These are phyloP conservation scores for Ennomos quercinarius DNA, from an alignment of 2,888 invertebrate genomes.

Conservation along the genomic window DNA sequence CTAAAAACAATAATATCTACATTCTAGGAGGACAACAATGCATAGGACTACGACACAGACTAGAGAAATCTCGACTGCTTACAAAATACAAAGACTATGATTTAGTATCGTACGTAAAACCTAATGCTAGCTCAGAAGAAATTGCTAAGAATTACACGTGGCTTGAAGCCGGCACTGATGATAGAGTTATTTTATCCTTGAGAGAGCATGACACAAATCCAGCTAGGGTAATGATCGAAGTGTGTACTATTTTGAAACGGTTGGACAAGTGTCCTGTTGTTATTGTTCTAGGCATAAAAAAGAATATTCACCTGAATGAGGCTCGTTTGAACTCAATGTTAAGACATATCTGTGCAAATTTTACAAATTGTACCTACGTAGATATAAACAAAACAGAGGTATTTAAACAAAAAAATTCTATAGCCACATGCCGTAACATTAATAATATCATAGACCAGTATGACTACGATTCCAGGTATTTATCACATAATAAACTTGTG, in stretches of 20 bases:
- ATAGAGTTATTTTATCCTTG: constrained; percentile 6
- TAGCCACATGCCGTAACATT: no score
- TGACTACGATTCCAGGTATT: neutral
- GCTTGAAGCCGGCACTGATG: neutral
- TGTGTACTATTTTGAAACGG: constrained; percentile 1
- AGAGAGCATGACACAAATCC: constrained; percentile 6
- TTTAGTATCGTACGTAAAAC: neutral
- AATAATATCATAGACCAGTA: no score
- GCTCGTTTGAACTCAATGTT: constrained; percentile 13
- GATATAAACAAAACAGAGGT: constrained; percentile 1
- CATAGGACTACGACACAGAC: neutral
- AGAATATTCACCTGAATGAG: constrained; percentile 16
- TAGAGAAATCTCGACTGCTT: constrained; percentile 2
- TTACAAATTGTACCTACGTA: constrained; percentile 7
- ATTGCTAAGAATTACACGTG: neutral
- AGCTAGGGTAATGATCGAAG: constrained; percentile 3
- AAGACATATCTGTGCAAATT: constrained; percentile 10
- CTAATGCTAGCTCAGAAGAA: neutral
- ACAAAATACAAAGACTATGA: neutral
- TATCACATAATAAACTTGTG: neutral
- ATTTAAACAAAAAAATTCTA: neutral
- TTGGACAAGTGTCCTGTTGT: constrained; percentile 5
- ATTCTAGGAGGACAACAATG: constrained; percentile 4
- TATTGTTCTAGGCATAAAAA: constrained; percentile 3
- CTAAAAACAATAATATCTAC: neutral